Evolutionary conservation across 2,888 invertebrate genomes (phyloP), one percentile per base, ranked within the genome.

Genomic region (Lissonota sp.): DNA sequence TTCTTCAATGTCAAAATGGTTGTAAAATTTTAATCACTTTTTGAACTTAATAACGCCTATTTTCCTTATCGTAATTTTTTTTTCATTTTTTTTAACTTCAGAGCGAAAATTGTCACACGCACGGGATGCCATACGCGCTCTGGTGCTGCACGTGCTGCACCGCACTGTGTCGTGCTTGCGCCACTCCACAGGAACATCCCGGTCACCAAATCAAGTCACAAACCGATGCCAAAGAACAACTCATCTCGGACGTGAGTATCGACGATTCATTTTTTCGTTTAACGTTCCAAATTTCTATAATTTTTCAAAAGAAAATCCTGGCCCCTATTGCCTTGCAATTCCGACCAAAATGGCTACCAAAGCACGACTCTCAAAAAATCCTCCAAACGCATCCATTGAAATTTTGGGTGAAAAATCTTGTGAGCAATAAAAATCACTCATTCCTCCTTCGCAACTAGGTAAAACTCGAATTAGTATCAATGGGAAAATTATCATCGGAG

Each of bases 91-190:
- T 6, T 55, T 49, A 66, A 39, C 89, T 87, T 40, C 84, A 92
- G 92, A 92, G 93, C 84, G 95, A 95, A 91, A 95, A 95, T 90
- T 96, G 96, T 91, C 95, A 95, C 92, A 95, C 95, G 83, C 96
- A 96, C 91, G 95, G 95, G 84, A 96, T 96, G 95, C 96, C 96
- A 69, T 93, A 95, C 87, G 95, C 95, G 37, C 93, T 95, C 79
- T 96, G 96, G 96, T 96, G 96, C 91, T 94, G 94, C 86, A 94
- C 94, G 76, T 96, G 96, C 91, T 94, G 94, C 85, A 92, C 93
- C 77, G 93, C 95, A 82, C 93, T 96, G 44, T 96, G 96, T 88
- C 94, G 95, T 83, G 95, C 95, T 39, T 96, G 96, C 91, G 95
- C 95, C 58, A 94, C 94, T 26, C 95, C 95, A 53, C 93, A 94